These are phyloP conservation scores for Chionoecetes opilio DNA, from an alignment of 1,140 invertebrate species.

Conservation along the genomic window DNA sequence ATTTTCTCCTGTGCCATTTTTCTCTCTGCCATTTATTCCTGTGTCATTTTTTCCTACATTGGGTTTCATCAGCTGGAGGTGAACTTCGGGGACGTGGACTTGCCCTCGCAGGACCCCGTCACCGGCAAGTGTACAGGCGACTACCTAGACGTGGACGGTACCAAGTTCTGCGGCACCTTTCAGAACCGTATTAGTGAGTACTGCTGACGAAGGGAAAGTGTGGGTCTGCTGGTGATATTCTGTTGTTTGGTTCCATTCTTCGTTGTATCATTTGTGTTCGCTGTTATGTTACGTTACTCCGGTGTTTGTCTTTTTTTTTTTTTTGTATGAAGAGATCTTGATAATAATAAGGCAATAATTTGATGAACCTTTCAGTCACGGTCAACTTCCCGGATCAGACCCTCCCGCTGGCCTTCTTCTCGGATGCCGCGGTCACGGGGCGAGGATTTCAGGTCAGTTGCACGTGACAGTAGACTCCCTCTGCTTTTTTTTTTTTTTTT, in stretches of 20 bases:
- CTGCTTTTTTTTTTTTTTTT: too few relatives aligned
- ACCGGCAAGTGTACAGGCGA: constrained; percentile 46
- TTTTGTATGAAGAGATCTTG: too few relatives aligned
- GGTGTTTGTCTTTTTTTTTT: too few relatives aligned
- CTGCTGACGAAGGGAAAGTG: background rate
- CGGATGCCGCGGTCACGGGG: constrained; percentile 16
- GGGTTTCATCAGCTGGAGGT: constrained; percentile 47
- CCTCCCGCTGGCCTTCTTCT: constrained; percentile 2
- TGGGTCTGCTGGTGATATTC: background rate
- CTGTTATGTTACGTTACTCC: too few relatives aligned
- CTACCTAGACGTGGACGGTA: constrained; percentile 64
- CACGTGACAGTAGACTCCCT: too few relatives aligned
- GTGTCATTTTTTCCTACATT: too few relatives aligned
- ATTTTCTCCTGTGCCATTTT: too few relatives aligned
- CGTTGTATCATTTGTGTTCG: too few relatives aligned
- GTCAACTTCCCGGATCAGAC: constrained; percentile 51
- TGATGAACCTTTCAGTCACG: constrained; percentile 11
- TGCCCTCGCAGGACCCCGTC: background rate
- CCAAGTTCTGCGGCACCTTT: constrained; percentile 60
- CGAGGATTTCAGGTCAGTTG: constrained; percentile 56
- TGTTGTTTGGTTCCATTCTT: background rate
- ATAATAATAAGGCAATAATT: too few relatives aligned
- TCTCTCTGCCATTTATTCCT: too few relatives aligned
- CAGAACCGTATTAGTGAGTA: constrained; percentile 53
- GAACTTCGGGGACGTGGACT: constrained; percentile 58